phyloP scores from a whole-genome alignment of 2,888 invertebrate genomes.

The Troilus luridus region DNA sequence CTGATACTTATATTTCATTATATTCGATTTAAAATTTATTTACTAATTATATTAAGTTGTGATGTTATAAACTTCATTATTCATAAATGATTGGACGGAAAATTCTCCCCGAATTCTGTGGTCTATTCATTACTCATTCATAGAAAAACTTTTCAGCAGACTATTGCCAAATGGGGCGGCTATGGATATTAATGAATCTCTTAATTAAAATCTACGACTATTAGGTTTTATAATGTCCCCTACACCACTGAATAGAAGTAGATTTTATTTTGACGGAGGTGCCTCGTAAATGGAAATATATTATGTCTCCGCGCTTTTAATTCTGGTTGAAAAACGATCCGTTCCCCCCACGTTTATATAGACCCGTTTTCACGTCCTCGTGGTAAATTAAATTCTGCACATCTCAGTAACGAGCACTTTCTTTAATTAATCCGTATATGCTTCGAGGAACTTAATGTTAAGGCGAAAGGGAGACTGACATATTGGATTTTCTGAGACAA shows the following conservation, averaged over 20 bases:
- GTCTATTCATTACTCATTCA: not conserved
- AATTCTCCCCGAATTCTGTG: not conserved
- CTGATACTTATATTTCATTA: too few species aligned
- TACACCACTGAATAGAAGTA: not conserved
- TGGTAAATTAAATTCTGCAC: not conserved
- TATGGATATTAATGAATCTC: not conserved
- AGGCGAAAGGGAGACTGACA: too few species aligned
- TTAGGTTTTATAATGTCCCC: not conserved
- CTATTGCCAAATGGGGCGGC: not conserved
- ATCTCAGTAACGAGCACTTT: not conserved
- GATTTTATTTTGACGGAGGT: not conserved
- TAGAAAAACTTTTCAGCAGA: not conserved
- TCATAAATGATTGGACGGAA: not conserved
- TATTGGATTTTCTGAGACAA: too few species aligned
- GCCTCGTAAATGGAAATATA: not conserved
- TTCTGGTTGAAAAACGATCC: not conserved
- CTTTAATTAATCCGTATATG: not conserved
- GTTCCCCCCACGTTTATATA: not conserved
- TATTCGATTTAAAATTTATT: too few species aligned
- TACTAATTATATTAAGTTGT: not conserved
- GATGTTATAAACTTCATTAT: not conserved
- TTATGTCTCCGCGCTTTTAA: not conserved
- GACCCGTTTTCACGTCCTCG: not conserved
- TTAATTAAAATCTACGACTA: conserved; percentile 8
- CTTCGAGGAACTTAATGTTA: not conserved